These are phyloP conservation scores for Hippolais icterina DNA, from an alignment of 2,113 vertebrate species.

Conservation along the genomic window DNA sequence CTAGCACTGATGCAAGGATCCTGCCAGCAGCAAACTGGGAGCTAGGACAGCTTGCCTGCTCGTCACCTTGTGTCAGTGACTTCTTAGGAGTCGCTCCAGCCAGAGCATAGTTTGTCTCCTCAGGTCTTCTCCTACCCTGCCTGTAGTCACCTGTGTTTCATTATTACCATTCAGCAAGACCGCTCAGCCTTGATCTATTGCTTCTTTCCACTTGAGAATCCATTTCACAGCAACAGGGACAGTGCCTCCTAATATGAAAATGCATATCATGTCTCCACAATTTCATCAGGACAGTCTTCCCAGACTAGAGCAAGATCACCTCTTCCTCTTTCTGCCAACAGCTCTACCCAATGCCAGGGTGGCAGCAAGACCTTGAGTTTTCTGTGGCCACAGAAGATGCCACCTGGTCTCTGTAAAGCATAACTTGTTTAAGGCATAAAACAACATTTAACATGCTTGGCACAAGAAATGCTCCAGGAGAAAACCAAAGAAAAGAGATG, in stretches of 20 bases:
- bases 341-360: not conserved
- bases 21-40: rapidly evolving
- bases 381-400: not conserved
- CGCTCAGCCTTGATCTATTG: not conserved
- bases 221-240: not conserved
- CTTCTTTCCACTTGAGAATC: not conserved
- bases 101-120: not conserved
- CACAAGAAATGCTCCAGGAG: not conserved
- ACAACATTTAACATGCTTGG: not conserved
- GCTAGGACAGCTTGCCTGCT: not conserved
- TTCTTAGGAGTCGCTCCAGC: not conserved
- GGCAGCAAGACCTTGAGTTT: not conserved
- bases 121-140: not conserved
- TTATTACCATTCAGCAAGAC: not conserved
- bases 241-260: not conserved
- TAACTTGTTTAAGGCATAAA: not conserved
- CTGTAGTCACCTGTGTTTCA: not conserved
- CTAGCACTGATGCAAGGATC: not conserved
- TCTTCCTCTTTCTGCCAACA: not conserved
- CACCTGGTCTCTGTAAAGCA: not conserved
- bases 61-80: not conserved
- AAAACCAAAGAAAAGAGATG: not conserved
- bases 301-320: not conserved
- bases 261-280: not conserved
- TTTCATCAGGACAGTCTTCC: not conserved